A percentile compares a stretch with the other conserved stretches of the same genome.
Evolutionary conservation across 1,140 invertebrate species (phyloP).

Genomic region (Caenorhabditis briggsae): DNA sequence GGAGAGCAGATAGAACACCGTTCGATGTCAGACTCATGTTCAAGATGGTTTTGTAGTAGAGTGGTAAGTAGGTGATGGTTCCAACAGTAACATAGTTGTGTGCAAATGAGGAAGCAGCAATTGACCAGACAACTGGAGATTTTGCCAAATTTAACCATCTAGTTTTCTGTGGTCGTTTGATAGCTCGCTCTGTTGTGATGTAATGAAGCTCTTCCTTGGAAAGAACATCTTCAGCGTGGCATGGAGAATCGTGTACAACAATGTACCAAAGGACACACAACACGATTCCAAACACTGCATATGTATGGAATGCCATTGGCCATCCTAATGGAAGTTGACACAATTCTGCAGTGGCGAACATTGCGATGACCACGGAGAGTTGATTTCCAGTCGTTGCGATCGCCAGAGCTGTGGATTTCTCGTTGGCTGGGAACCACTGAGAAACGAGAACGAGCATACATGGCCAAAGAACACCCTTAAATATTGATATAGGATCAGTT

Average conservation of each 20-base stretch:
- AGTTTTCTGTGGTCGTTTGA: conserved; percentile 8
- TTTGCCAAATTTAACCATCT: conserved; percentile 69
- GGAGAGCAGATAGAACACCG: conserved; percentile 75
- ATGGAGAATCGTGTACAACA: conserved; percentile 70
- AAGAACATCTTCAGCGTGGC: conserved; percentile 65
- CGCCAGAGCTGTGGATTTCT: conserved; percentile 75
- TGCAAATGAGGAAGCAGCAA: conserved; percentile 71
- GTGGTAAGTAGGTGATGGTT: conserved; percentile 76
- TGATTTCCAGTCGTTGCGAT: conserved; percentile 74
- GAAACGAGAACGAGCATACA: conserved; percentile 76
- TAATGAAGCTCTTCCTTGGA: conserved; percentile 64
- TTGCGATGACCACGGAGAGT: conserved; percentile 76
- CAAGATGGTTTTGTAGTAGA: conserved; percentile 76
- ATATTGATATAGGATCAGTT: not conserved
- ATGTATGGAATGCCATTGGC: conserved; percentile 75
- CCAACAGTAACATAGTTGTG: conserved; percentile 78
- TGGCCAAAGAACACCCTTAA: conserved; percentile 75
- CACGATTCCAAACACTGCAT: conserved; percentile 71
- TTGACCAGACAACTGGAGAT: conserved; percentile 76
- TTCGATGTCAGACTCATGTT: conserved; percentile 73
- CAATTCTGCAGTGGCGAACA: conserved; percentile 76
- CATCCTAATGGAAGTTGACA: conserved; percentile 75
- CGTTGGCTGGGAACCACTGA: conserved; percentile 73
- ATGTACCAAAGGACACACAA: conserved; percentile 72
- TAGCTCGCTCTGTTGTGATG: conserved; percentile 60